phyloP scores from a whole-genome alignment of 1,140 invertebrate genomes.

The Drosophila saltans region DNA sequence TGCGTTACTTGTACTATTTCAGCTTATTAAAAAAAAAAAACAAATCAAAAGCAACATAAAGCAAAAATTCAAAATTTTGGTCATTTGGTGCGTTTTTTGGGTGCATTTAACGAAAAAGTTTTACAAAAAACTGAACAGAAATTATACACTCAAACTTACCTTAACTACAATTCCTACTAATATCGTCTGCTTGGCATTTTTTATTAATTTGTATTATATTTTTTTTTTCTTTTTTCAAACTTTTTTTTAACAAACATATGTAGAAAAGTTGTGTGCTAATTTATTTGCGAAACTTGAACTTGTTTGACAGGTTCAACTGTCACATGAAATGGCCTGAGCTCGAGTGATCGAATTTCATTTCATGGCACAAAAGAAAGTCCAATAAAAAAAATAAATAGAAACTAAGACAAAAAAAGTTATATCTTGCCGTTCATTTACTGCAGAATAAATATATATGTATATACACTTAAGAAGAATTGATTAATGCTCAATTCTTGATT shows the following conservation, averaged over 20 bases:
- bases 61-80: slow-evolving; percentile 55
- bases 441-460: no score
- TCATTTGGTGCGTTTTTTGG: slow-evolving; percentile 65
- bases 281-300: slow-evolving; percentile 54
- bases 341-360: slow-evolving; percentile 57
- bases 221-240: slow-evolving; percentile 31
- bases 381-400: neutral
- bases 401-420: neutral
- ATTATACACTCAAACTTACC: slow-evolving; percentile 67
- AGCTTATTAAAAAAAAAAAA: neutral
- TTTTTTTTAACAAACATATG: slow-evolving; percentile 44
- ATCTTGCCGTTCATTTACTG: slow-evolving; percentile 1
- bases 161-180: slow-evolving; percentile 69
- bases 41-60: slow-evolving; percentile 33
- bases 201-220: slow-evolving; percentile 37
- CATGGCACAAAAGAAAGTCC: slow-evolving; percentile 17
- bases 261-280: slow-evolving; percentile 64
- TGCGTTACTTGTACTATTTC: slow-evolving; percentile 16
- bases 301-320: slow-evolving; percentile 41
- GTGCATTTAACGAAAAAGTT: slow-evolving; percentile 52
- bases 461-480: slow-evolving; percentile 7
- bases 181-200: slow-evolving; percentile 50
- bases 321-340: slow-evolving; percentile 36
- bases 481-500: slow-evolving; percentile 5
- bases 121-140: slow-evolving; percentile 32